Conservation (phyloP, 1,140 invertebrate species). For the Anoplophora glabripennis region DNA sequence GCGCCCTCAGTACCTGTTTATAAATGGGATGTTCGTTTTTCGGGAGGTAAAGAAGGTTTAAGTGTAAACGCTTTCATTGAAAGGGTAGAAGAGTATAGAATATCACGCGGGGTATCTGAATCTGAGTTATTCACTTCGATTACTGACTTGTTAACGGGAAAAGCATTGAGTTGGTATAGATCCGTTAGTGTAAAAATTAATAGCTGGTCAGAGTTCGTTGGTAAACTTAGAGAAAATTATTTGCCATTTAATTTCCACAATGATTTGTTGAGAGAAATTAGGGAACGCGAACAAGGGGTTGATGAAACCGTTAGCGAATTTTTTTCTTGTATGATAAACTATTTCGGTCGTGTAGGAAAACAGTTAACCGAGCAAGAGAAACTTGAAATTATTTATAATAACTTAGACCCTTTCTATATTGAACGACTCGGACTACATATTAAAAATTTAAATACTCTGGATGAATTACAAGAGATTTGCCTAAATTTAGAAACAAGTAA, state of each 20-base stretch:
- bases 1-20: too few relatives aligned
- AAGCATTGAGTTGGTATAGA: too few relatives aligned
- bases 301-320: neutral
- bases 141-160: conserved; percentile 7
- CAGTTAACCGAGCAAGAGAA: neutral
- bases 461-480: conserved; percentile 1
- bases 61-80: conserved; percentile 13
- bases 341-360: neutral
- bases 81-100: conserved; percentile 9
- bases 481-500: conserved; percentile 4
- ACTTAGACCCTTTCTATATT: too few relatives aligned
- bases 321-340: neutral
- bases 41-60: too few relatives aligned
- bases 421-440: neutral
- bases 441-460: neutral
- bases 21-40: too few relatives aligned
- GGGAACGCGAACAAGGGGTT: neutral
- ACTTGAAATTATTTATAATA: too few relatives aligned
- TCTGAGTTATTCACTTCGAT: neutral
- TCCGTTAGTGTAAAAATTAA: too few relatives aligned
- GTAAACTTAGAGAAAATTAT: too few relatives aligned
- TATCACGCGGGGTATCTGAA: neutral
- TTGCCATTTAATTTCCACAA: conserved; percentile 34
- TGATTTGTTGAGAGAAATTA: conserved; percentile 21
- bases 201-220: too few relatives aligned